Evolutionary conservation across 1,140 invertebrate genomes (phyloP), one percentile per base, ranked within the genome.

Genomic region (Heliconius eleuchia): DNA sequence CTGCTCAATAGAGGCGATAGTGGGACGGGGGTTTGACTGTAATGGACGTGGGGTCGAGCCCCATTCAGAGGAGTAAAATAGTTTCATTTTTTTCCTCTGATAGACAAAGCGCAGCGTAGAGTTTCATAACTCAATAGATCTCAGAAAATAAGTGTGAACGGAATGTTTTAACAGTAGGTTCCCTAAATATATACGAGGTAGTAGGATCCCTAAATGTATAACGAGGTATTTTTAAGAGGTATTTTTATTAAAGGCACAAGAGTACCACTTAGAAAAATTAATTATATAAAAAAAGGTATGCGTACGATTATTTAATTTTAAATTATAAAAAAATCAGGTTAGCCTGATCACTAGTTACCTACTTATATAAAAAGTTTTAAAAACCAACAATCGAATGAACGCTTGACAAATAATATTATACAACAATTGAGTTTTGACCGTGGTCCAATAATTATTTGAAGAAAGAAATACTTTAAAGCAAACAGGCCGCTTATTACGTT

Each of bases 371-470:
- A 66, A 66, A 30, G 13, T 66, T 27, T 66, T 66, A 66, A 66
- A 66, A 66, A 66, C 27, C 60, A 27, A 66, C 60, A 66, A 66
- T 30, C 60, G 60, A 66, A 66, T 66, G 60, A 27, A 13, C 13
- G 60, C 60, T 66, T 66, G 60, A 66, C 60, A 66, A 66, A 66
- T 66, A 66, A 27, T 66, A 66, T 66, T 66, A 66, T 66, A 13
- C 60, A 27, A 66, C n/a, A 66, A 66, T 66, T 66, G 60, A 27
- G 60, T 66, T 30, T 66, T 9, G 60, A 9, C 60, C 60, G 30
- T 66, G 60, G 11, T 66, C 60, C 27, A 66, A 30, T 66, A 66
- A 27, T 66, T 66, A 57, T n/a, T n/a, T 66, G 57, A 30, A 66
- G 23, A 27, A 66, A 66, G 60, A 66, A 66, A 13, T 66, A 66